Conservation (phyloP, 2,797 vertebrate species). For the Telmatherina bonti region DNA sequence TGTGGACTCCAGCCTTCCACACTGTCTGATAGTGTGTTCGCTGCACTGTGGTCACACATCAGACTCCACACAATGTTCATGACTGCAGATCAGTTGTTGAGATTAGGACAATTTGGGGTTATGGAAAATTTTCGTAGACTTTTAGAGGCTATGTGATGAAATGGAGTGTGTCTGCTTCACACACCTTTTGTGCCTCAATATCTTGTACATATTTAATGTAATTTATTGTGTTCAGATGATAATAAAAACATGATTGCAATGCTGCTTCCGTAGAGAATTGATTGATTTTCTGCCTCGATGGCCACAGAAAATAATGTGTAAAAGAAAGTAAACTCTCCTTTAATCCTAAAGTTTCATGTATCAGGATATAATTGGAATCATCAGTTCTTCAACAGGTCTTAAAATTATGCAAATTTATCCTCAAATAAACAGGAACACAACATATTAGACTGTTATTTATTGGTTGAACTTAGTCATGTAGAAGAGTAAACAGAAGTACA, state of each 20-base stretch:
- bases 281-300: background rate
- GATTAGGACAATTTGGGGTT: background rate
- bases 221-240: slow-evolving; percentile 41
- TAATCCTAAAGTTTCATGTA: too few species aligned
- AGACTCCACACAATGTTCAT: background rate
- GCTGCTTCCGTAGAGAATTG: background rate
- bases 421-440: too few species aligned
- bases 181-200: slow-evolving; percentile 28
- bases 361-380: too few species aligned
- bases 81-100: background rate
- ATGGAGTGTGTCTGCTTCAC: background rate
- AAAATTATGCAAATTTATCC: too few species aligned
- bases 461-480: too few species aligned
- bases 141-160: background rate
- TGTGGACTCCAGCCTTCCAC: background rate
- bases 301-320: too few species aligned
- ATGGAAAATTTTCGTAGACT: background rate
- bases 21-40: background rate
- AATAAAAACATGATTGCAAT: slow-evolving; percentile 2
- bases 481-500: too few species aligned
- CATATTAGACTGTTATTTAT: too few species aligned
- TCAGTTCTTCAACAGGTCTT: too few species aligned
- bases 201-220: slow-evolving; percentile 55
- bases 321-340: too few species aligned
- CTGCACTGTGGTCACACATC: slow-evolving; percentile 3